Conservation (phyloP, 2,797 vertebrate genomes). For the Ctenosaura bakeri region DNA sequence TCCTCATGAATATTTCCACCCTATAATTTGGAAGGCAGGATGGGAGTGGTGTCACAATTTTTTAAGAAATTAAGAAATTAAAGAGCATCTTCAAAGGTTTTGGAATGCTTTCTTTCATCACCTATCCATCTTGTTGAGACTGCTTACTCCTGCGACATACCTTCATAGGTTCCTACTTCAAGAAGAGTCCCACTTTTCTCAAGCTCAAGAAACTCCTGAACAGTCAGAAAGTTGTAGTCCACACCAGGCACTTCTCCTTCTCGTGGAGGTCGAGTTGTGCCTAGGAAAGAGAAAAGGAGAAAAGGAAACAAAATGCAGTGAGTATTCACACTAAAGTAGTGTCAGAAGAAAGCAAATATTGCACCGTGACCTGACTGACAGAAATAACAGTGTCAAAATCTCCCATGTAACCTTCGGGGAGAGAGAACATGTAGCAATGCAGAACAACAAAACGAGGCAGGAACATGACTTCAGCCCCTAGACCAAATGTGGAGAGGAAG, state of each 20-base stretch:
- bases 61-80: not conserved
- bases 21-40: not conserved
- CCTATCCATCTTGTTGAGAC: not conserved
- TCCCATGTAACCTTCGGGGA: not conserved
- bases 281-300: constrained; percentile 77
- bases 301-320: not conserved
- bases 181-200: constrained; percentile 94
- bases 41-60: not conserved
- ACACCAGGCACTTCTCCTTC: constrained; percentile 97
- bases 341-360: constrained; percentile 9
- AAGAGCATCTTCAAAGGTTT: not conserved
- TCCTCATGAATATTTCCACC: not conserved
- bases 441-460: not conserved
- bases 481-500: too few species aligned
- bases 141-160: constrained; percentile 68
- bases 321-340: not conserved
- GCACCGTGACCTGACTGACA: not conserved
- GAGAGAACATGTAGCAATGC: not conserved
- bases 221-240: constrained; percentile 97
- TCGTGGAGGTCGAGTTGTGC: constrained; percentile 95
- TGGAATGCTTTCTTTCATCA: not conserved
- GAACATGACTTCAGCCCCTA: not conserved
- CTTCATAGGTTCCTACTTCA: constrained; percentile 98
- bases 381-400: not conserved
- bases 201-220: constrained; percentile 93